Conservation (phyloP, 2,888 invertebrate genomes). For the Hyppa rectilinea region DNA sequence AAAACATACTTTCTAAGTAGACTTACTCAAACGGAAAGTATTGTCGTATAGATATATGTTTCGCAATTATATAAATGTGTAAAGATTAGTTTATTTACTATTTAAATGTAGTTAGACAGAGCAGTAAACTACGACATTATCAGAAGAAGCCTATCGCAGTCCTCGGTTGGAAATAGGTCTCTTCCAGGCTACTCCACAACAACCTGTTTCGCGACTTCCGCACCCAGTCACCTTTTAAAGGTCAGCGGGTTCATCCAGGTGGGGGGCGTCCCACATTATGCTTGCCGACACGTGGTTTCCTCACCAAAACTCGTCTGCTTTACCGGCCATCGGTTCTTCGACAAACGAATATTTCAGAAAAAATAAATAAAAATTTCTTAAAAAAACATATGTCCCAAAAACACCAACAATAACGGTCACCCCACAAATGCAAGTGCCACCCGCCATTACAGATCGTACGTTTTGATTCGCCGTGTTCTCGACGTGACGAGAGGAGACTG, state of each 20-base stretch:
- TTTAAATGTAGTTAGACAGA: neutral
- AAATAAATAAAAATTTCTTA: neutral
- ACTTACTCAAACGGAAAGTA: neutral
- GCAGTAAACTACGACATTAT: neutral
- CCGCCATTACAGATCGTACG: conserved; percentile 72
- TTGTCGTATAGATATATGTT: neutral
- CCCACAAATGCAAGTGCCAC: conserved; percentile 69
- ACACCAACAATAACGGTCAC: conserved; percentile 10
- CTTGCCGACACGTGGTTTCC: too few relatives aligned
- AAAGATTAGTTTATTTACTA: neutral
- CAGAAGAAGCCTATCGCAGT: neutral
- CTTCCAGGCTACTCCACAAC: too few relatives aligned
- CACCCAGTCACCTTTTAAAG: too few relatives aligned
- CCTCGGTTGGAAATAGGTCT: too few relatives aligned
- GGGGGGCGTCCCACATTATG: too few relatives aligned
- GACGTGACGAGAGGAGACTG: conserved; percentile 64
- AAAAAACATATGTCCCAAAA: neutral
- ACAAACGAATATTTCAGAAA: neutral
- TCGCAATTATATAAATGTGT: neutral
- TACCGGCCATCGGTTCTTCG: too few relatives aligned
- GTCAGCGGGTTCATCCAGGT: too few relatives aligned
- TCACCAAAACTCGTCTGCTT: too few relatives aligned
- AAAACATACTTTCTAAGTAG: too few relatives aligned
- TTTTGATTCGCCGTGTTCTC: conserved; percentile 71
- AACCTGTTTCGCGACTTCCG: too few relatives aligned